Percentiles rank a stretch among this genome's conserved stretches.
These are phyloP conservation scores for Hydraecia micacea DNA, from an alignment of 2,888 invertebrate species.

Conservation along the genomic window DNA sequence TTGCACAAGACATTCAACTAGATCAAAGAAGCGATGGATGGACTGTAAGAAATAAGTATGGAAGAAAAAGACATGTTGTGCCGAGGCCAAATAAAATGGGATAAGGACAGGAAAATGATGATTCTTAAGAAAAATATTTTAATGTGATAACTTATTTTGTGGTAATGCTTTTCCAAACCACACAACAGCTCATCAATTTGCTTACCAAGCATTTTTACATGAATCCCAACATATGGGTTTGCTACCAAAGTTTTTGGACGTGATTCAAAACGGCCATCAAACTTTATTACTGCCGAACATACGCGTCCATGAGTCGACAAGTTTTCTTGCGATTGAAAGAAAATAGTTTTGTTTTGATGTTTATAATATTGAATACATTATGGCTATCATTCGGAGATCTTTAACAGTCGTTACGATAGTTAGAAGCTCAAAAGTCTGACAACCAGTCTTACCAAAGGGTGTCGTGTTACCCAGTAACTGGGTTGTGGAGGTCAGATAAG, in stretches of 20 bases:
- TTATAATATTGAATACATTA: not conserved
- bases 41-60: too few relatives aligned
- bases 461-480: not conserved
- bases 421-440: not conserved
- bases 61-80: too few relatives aligned
- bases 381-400: not conserved
- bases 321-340: not conserved
- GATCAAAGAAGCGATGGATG: too few relatives aligned
- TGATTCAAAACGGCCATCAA: slow-evolving; percentile 61
- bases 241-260: slow-evolving; percentile 61
- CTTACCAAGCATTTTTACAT: slow-evolving; percentile 32
- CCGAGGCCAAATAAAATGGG: too few relatives aligned
- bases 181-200: slow-evolving; percentile 26
- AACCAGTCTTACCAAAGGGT: not conserved
- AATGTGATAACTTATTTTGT: not conserved
- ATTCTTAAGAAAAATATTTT: not conserved
- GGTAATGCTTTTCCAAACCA: slow-evolving; percentile 13
- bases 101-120: too few relatives aligned
- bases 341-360: not conserved
- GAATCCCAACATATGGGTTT: slow-evolving; percentile 56
- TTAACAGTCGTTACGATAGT: not conserved
- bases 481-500: not conserved
- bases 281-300: slow-evolving; percentile 49
- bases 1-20: not conserved
- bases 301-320: slow-evolving; percentile 47